These are phyloP conservation scores for Papilio demoleus DNA, from an alignment of 2,888 invertebrate species.

Conservation along the genomic window DNA sequence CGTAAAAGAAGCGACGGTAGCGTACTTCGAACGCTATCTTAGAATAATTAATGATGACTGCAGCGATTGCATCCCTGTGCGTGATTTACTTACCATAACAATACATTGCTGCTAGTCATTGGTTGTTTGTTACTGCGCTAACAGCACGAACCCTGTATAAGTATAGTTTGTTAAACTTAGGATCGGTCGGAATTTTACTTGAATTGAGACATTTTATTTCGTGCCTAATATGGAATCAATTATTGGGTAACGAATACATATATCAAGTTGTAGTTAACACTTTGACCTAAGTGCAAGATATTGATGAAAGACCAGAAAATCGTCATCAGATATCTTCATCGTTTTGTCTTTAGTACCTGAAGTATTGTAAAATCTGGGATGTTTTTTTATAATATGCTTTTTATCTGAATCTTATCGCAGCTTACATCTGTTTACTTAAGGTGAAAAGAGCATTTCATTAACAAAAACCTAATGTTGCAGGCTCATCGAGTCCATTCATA, in stretches of 20 bases:
- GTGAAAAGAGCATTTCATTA: background rate
- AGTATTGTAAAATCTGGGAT: too few relatives aligned
- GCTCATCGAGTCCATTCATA: constrained; percentile 72
- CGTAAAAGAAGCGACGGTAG: constrained; percentile 1
- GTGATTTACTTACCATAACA: constrained; percentile 26
- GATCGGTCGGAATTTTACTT: background rate
- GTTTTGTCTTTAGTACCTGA: background rate
- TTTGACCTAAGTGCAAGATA: background rate
- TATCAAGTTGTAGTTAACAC: background rate
- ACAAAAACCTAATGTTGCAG: constrained; percentile 51
- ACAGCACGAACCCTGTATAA: background rate
- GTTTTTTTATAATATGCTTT: too few relatives aligned
- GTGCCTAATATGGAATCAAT: background rate
- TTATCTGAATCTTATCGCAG: background rate
- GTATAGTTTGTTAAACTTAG: background rate
- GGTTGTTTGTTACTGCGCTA: background rate
- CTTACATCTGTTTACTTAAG: background rate
- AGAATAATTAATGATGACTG: constrained; percentile 10
- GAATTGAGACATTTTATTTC: background rate
- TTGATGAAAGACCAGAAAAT: background rate
- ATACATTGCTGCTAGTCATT: background rate
- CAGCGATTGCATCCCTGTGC: constrained; percentile 27
- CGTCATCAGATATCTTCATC: too few relatives aligned
- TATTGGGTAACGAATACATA: background rate
- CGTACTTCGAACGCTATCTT: constrained; percentile 15